phyloP scores from a whole-genome alignment of 1,140 invertebrate species.

The Dendroctonus ponderosae region DNA sequence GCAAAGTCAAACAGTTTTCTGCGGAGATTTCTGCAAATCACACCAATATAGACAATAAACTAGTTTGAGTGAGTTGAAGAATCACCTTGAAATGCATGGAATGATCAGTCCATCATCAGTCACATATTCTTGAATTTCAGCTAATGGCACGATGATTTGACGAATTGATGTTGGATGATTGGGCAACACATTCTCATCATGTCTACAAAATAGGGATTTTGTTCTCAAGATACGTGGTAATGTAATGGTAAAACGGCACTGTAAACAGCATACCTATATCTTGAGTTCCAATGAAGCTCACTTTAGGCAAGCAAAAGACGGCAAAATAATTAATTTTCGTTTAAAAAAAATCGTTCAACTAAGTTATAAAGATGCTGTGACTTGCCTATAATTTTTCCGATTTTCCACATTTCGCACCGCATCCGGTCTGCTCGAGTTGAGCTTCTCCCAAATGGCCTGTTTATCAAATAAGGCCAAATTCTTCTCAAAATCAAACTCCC shows the following conservation, averaged over 20 bases:
- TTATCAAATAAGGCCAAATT: constrained; percentile 91
- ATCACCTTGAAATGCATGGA: constrained; percentile 63
- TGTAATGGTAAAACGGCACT: background rate
- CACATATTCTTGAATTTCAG: constrained; percentile 67
- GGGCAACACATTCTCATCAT: constrained; percentile 83
- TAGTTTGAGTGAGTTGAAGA: background rate
- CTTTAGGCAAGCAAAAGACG: background rate
- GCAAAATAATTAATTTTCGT: background rate
- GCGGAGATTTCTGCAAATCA: constrained; percentile 56
- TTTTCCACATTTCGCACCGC: constrained; percentile 53
- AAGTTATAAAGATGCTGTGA: background rate
- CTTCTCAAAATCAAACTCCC: constrained; percentile 93
- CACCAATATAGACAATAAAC: background rate
- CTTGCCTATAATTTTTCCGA: constrained; percentile 47
- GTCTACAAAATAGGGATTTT: constrained; percentile 51
- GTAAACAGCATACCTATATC: constrained; percentile 7
- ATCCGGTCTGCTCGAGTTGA: constrained; percentile 70
- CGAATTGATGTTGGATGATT: constrained; percentile 63
- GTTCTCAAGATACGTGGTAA: no score
- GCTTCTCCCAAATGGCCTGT: constrained; percentile 72
- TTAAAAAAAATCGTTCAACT: background rate
- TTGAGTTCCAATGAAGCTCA: constrained; percentile 8
- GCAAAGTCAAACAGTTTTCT: constrained; percentile 65
- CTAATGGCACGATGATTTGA: constrained; percentile 70
- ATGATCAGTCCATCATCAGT: constrained; percentile 79